These are phyloP conservation scores for Drosophila kurseongensis DNA, from an alignment of 1,140 invertebrate genomes.

Conservation along the genomic window DNA sequence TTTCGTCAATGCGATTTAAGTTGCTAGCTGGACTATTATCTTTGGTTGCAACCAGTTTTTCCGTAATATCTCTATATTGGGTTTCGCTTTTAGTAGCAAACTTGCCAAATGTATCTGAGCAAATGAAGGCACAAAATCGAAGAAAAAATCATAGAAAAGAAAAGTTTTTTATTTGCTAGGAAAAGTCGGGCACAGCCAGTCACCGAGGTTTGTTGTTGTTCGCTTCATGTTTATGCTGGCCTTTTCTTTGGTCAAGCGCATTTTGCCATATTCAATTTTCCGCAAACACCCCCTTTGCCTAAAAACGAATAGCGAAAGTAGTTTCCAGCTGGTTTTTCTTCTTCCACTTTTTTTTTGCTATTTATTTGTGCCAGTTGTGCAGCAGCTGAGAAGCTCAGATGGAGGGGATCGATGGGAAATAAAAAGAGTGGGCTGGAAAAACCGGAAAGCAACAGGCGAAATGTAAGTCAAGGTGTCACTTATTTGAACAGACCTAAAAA, in stretches of 20 bases:
- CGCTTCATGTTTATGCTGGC: constrained; percentile 60
- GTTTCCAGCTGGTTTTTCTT: constrained; percentile 73
- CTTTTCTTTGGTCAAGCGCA: constrained; percentile 68
- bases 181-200: constrained; percentile 59
- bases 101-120: constrained; percentile 43
- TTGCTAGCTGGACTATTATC: constrained; percentile 7
- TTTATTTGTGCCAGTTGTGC: constrained; percentile 76
- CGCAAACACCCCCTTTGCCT: constrained; percentile 7
- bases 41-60: constrained; percentile 20
- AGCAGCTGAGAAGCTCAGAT: constrained; percentile 42
- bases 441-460: constrained; percentile 51
- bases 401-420: constrained; percentile 18
- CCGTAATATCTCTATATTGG: constrained; percentile 24
- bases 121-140: background rate
- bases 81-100: constrained; percentile 19
- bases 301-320: constrained; percentile 70
- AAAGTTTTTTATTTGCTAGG: constrained; percentile 58
- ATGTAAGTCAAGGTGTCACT: constrained; percentile 55
- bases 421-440: constrained; percentile 20
- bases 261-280: constrained; percentile 69
- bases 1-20: constrained; percentile 11
- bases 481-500: constrained; percentile 19
- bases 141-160: constrained; percentile 43
- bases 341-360: constrained; percentile 14
- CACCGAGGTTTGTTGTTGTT: constrained; percentile 40